These are phyloP conservation scores for Etheostoma nigrum DNA, from an alignment of 2,797 vertebrate genomes.

Conservation along the genomic window DNA sequence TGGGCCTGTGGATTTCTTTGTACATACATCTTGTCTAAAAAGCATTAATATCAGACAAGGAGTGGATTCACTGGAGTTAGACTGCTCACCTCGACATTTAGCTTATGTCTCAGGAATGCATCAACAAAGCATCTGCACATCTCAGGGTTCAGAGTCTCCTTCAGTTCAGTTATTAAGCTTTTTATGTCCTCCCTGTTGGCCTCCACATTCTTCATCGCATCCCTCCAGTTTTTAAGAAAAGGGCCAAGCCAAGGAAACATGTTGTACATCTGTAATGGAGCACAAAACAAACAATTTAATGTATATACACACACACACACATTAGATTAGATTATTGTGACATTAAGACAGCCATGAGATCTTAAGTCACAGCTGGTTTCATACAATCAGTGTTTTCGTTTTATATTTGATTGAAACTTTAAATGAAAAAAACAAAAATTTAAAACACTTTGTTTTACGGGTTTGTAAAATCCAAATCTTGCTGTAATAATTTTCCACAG, in stretches of 20 bases:
- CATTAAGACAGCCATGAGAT: neutral
- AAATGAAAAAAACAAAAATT: no score
- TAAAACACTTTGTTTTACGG: no score
- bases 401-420: neutral
- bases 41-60: neutral
- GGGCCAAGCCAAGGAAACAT: constrained; percentile 51
- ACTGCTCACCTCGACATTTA: constrained; percentile 52
- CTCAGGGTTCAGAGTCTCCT: constrained; percentile 56
- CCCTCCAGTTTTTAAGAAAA: constrained; percentile 50
- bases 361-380: neutral
- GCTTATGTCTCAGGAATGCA: constrained; percentile 51
- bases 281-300: neutral
- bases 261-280: constrained; percentile 51
- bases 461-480: no score
- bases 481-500: no score
- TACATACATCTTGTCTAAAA: no score
- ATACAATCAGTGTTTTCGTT: neutral
- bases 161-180: constrained; percentile 31
- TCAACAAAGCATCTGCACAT: constrained; percentile 65
- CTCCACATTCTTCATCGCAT: constrained; percentile 28
- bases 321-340: no score
- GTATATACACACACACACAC: no score
- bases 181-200: rapidly evolving
- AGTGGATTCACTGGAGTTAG: neutral
- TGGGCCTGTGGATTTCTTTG: no score